phyloP scores from a whole-genome alignment of 1,140 invertebrate genomes.

The Wiebesia pumilae region DNA sequence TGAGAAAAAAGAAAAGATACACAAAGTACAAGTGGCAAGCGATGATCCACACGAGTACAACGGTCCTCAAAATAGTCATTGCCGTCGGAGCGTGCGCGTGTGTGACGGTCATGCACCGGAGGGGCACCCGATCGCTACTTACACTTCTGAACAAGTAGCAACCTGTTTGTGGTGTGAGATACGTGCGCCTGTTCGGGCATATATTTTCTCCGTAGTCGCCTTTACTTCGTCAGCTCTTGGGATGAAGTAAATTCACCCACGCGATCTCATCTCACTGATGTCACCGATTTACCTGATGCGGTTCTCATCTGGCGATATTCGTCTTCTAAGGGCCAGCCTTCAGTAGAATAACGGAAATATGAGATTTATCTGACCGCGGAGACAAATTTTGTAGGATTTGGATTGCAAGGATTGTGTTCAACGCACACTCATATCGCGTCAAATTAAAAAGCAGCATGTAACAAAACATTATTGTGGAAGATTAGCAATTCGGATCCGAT shows the following conservation, averaged over 20 bases:
- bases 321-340: background rate
- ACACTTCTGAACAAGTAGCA: slow-evolving; percentile 63
- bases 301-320: background rate
- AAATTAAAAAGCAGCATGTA: no score
- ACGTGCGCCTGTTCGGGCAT: background rate
- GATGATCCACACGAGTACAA: background rate
- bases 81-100: no score
- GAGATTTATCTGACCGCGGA: background rate
- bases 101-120: background rate
- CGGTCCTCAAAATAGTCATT: background rate
- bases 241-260: slow-evolving; percentile 65
- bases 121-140: slow-evolving; percentile 41
- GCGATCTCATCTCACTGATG: no score
- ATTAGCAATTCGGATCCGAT: background rate
- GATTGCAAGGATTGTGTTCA: no score
- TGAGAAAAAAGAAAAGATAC: no score
- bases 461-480: background rate
- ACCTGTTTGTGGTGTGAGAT: slow-evolving; percentile 59
- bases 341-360: background rate
- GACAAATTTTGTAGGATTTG: background rate
- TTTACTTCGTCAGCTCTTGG: background rate
- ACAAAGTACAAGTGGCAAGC: no score
- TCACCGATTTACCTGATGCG: no score
- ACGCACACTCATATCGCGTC: no score
- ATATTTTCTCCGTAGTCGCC: no score